A percentile compares a stretch with the other conserved stretches of the same genome.
Conservation (phyloP, 2,113 vertebrate species). For the Labeo rohita region DNA sequence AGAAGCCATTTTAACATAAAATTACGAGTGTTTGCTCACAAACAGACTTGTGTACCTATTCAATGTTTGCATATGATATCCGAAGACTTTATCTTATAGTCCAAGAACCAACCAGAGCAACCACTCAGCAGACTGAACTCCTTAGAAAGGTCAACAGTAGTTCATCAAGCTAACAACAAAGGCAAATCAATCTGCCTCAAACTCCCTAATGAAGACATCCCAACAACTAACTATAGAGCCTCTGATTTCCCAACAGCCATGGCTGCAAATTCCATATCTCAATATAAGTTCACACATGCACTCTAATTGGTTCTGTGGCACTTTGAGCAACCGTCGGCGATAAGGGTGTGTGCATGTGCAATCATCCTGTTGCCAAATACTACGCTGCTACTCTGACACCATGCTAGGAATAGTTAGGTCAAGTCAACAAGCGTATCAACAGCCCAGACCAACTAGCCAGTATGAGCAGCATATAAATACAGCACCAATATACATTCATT, state of each 20-base stretch:
- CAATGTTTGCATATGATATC: constrained; percentile 12
- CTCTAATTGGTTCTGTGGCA: constrained; percentile 39
- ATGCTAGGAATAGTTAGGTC: constrained; percentile 51
- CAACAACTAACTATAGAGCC: constrained; percentile 1
- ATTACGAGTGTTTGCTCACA: neutral
- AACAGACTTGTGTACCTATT: neutral
- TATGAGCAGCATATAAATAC: neutral
- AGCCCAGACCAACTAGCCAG: neutral
- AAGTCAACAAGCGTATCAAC: constrained; percentile 35
- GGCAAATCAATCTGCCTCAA: constrained; percentile 29
- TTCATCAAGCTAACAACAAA: neutral
- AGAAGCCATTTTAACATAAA: neutral
- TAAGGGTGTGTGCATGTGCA: neutral
- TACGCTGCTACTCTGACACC: constrained; percentile 29
- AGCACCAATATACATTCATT: neutral
- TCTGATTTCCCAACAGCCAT: constrained; percentile 6
- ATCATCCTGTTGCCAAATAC: constrained; percentile 3
- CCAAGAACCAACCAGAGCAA: neutral
- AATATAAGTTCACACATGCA: constrained; percentile 51
- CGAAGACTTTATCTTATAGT: neutral
- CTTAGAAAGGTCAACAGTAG: neutral
- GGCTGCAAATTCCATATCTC: constrained; percentile 45
- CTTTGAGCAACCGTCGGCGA: neutral
- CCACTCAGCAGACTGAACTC: neutral
- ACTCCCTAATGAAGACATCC: constrained; percentile 25